Evolutionary conservation across 2,888 invertebrate species (phyloP).

Genomic region (Zelleria hepariella): DNA sequence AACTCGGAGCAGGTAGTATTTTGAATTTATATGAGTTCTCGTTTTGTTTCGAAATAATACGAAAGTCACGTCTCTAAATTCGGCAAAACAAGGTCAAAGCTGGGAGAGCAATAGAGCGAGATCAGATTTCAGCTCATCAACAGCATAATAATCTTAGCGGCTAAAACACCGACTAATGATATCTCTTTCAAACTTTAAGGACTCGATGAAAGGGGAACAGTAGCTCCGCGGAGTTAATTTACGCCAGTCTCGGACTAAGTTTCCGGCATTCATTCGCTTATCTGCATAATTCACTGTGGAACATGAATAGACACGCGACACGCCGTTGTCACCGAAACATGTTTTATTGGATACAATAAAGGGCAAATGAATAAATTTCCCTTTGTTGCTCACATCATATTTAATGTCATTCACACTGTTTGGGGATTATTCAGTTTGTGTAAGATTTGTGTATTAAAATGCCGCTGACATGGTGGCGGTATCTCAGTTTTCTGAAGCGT

Average conservation of each 20-base stretch:
- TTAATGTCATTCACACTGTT: conserved; percentile 28
- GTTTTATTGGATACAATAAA: conserved; percentile 60
- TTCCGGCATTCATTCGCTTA: conserved; percentile 59
- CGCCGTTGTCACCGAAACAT: conserved; percentile 52
- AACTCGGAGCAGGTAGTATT: neutral
- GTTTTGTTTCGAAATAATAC: neutral
- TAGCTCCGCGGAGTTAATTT: conserved; percentile 57
- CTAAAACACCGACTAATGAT: conserved; percentile 17
- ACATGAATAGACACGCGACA: conserved; percentile 56
- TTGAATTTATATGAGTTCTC: neutral
- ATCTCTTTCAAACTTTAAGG: conserved; percentile 49
- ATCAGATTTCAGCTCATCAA: neutral
- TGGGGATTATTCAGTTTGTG: neutral
- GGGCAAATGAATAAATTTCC: conserved; percentile 57
- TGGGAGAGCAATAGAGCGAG: neutral
- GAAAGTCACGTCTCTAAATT: neutral
- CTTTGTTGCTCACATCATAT: conserved; percentile 36
- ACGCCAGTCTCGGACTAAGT: conserved; percentile 56
- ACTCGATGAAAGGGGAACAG: conserved; percentile 51
- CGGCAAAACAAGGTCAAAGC: neutral
- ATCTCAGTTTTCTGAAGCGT: too few species aligned
- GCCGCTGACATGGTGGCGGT: too few species aligned
- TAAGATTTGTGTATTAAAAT: neutral
- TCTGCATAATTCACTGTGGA: conserved; percentile 64
- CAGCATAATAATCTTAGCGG: conserved; percentile 4